Percentiles rank a stretch among this genome's conserved stretches.
Conservation (phyloP, 2,797 vertebrate genomes). For the Rhadinocentrus ornatus region DNA sequence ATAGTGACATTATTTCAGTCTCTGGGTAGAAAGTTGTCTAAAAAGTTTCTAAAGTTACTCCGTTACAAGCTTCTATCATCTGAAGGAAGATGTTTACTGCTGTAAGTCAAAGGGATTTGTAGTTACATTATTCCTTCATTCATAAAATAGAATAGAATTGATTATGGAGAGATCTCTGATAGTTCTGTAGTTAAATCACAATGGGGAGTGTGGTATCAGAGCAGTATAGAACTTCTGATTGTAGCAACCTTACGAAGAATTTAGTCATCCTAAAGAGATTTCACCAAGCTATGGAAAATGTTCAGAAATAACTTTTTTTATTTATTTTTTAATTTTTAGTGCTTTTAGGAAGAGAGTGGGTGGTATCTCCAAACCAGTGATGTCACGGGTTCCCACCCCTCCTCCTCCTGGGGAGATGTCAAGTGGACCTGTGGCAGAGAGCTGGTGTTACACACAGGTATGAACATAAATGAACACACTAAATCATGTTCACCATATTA, state of each 20-base stretch:
- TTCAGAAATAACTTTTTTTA: constrained; percentile 16
- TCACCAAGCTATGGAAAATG: background rate
- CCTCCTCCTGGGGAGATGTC: constrained; percentile 96
- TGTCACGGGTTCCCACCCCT: constrained; percentile 95
- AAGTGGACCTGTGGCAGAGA: constrained; percentile 96
- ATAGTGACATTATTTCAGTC: too few relatives aligned
- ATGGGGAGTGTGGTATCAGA: background rate
- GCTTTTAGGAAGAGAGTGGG: constrained; percentile 73
- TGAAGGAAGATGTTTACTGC: background rate
- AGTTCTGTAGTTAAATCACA: background rate
- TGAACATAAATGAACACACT: constrained; percentile 1
- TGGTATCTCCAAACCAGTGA: constrained; percentile 82
- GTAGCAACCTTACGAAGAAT: background rate
- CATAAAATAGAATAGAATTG: background rate
- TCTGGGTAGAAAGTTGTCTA: background rate
- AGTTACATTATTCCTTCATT: background rate
- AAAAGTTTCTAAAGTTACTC: background rate
- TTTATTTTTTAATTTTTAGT: constrained; percentile 57
- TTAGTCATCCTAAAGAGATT: background rate
- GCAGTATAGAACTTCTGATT: background rate
- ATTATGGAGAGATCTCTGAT: background rate
- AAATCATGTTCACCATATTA: background rate
- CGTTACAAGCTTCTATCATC: too few relatives aligned
- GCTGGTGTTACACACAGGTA: constrained; percentile 99
- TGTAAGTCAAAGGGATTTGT: background rate